Conservation (phyloP, 1,140 invertebrate species). For the Condylostylus longicornis region DNA sequence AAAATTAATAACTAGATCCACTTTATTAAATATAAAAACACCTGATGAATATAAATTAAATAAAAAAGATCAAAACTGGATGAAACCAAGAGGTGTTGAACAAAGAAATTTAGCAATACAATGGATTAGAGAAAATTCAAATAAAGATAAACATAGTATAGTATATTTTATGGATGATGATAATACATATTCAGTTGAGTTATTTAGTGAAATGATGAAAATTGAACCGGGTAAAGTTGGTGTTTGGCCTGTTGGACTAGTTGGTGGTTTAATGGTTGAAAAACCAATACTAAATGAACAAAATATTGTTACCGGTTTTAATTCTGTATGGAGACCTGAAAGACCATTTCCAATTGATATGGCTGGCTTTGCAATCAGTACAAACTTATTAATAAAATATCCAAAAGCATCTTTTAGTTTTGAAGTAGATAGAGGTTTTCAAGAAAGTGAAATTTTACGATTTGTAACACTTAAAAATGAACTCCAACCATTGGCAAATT, state of each 20-base stretch:
- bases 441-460: constrained; percentile 80
- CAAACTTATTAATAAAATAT: constrained; percentile 59
- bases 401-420: constrained; percentile 70
- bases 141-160: constrained; percentile 47
- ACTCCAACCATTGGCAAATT: constrained; percentile 76
- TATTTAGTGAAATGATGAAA: constrained; percentile 53
- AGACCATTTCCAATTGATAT: constrained; percentile 93
- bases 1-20: constrained; percentile 19
- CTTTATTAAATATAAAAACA: constrained; percentile 30
- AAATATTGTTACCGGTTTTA: constrained; percentile 67
- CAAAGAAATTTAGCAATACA: constrained; percentile 81
- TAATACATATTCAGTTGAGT: constrained; percentile 62
- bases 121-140: constrained; percentile 65
- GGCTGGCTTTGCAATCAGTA: constrained; percentile 93
- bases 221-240: constrained; percentile 62
- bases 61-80: constrained; percentile 62
- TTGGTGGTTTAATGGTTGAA: constrained; percentile 78
- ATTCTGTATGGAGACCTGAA: constrained; percentile 68
- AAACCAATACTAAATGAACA: constrained; percentile 55
- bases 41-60: constrained; percentile 52
- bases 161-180: constrained; percentile 99
- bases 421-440: constrained; percentile 63
- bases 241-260: constrained; percentile 94
- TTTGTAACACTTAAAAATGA: constrained; percentile 62
- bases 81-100: constrained; percentile 82